phyloP scores from a whole-genome alignment of 2,113 vertebrate species.

The Pygathrix nemaeus region DNA sequence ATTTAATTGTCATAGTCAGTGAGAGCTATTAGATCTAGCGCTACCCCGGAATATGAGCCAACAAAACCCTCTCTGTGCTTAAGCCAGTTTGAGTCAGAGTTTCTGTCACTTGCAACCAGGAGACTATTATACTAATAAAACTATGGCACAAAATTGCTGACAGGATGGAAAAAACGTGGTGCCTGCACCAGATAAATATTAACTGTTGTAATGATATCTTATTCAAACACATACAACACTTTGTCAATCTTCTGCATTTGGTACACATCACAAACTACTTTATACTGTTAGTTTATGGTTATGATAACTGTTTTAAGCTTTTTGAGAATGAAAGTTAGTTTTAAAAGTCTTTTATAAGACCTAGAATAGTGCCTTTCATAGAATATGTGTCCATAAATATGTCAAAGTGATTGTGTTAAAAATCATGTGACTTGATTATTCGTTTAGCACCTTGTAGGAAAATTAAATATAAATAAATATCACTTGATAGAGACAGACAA shows the following conservation, averaged over 20 bases:
- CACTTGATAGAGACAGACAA: not conserved
- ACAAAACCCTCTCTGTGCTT: not conserved
- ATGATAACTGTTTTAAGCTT: not conserved
- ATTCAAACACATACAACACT: not conserved
- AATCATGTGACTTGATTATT: not conserved
- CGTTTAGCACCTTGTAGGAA: not conserved
- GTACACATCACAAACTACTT: not conserved
- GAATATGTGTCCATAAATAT: not conserved
- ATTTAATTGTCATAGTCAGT: not conserved
- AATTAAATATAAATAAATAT: conserved; percentile 33
- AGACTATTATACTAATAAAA: not conserved
- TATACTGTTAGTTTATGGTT: not conserved
- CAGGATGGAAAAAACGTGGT: not conserved
- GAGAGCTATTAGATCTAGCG: not conserved
- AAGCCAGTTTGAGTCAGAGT: not conserved
- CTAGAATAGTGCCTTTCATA: not conserved
- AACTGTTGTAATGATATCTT: not conserved
- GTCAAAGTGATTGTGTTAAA: not conserved
- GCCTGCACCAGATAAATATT: not conserved
- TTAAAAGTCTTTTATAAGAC: not conserved
- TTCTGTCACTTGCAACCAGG: not conserved
- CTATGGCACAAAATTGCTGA: not conserved
- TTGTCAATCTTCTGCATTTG: not conserved
- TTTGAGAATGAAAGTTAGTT: not conserved
- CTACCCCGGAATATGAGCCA: not conserved